phyloP scores from a whole-genome alignment of 2,888 invertebrate species.

The Apodemia duryi region DNA sequence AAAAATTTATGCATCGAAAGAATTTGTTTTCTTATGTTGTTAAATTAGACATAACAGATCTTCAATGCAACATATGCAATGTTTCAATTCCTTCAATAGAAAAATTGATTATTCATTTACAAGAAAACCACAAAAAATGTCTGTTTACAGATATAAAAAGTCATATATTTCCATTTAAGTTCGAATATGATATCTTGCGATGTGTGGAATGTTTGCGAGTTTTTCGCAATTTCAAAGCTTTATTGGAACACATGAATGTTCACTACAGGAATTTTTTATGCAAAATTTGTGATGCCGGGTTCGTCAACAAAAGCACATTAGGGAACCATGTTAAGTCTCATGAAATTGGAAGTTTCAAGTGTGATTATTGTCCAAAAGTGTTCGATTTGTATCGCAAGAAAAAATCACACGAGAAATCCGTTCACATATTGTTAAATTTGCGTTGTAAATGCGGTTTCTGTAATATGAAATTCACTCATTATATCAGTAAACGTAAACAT shows the following conservation, averaged over 20 bases:
- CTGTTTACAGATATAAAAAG: conserved; percentile 57
- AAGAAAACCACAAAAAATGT: conserved; percentile 43
- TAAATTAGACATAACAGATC: conserved; percentile 47
- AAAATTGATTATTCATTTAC: conserved; percentile 48
- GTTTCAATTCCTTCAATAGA: conserved; percentile 40
- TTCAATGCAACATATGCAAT: conserved; percentile 48
- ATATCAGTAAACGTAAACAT: conserved; percentile 64
- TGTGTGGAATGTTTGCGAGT: conserved; percentile 57
- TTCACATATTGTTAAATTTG: conserved; percentile 58
- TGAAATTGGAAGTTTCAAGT: conserved; percentile 58
- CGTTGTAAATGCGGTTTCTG: conserved; percentile 64
- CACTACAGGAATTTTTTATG: conserved; percentile 60
- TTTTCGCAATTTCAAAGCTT: conserved; percentile 65
- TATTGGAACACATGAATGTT: conserved; percentile 67
- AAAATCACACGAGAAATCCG: conserved; percentile 59
- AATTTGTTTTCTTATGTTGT: conserved; percentile 40
- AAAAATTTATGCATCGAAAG: conserved; percentile 31
- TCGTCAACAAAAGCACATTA: conserved; percentile 55
- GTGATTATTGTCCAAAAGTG: conserved; percentile 60
- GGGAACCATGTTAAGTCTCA: conserved; percentile 52
- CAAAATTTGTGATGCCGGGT: conserved; percentile 49
- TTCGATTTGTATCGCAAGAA: conserved; percentile 53
- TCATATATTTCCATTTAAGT: conserved; percentile 56
- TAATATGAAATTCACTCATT: conserved; percentile 55
- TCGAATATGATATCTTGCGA: conserved; percentile 54